Evolutionary conservation across 2,113 vertebrate genomes (phyloP), one percentile per base, ranked within the genome.

Genomic region (Pelobates fuscus): DNA sequence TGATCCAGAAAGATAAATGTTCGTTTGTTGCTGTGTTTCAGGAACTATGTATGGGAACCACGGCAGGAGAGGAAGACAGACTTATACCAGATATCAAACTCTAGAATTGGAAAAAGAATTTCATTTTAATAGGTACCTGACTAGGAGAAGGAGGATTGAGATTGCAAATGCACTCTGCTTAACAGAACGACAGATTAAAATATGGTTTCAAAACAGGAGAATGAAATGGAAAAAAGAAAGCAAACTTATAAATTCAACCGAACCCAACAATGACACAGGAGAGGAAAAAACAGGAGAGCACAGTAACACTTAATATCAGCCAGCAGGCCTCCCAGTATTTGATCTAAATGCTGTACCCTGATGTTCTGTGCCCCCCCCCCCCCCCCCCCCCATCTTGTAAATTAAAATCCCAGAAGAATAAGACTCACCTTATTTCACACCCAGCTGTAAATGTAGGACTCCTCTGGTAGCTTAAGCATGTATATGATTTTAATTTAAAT

Each of bases 201-300:
- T 94, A 86, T 94, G 92, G 92, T 94, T 94, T 89, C 92, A 94
- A 88, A 94, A 94, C 82, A 91, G 92, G 82, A 87, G 92, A 73
- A 93, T 93, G 92, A 93, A 93, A 80, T 93, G 92, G 92, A 93
- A 93, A 84, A 93, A 93, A 80, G 92, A 93, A 84, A 92, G 91
- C 86, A 93, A 93, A 86, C 89, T 93, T 84, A 87, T 93, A 86
- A 90, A 88, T 86, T 91, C 91, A 80, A 86, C 90, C 71, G 88
- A 92, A 71, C 85, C 90, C 83, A 89, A 85, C 87, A 88, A 88
- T 82, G 91, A 92, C 83, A 90, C 90, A 83, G 77, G 89, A 82
- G 89, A 93, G 82, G 90, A 91, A 66, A 93, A 93, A 78, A 82
- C 90, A 85, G 89, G 88, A 84, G 89, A 93, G 82, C 91, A 93